Base-by-base conservation (phyloP, 2,888 invertebrate genomes). In the Coremacera marginata region DNA sequence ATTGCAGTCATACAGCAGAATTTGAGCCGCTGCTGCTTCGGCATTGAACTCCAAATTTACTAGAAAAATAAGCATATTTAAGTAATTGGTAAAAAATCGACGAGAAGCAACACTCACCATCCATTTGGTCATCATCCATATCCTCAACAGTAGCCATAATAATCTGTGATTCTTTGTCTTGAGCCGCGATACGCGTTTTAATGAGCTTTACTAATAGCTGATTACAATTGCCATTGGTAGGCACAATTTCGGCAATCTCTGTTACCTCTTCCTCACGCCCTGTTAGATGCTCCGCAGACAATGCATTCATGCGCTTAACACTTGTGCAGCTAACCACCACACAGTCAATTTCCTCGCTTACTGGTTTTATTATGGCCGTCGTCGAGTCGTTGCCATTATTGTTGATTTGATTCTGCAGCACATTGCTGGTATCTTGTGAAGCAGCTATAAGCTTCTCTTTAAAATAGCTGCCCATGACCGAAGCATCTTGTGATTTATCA, bases 221-320 rank as follows among this genome's bases (percentile, higher is more conserved):
- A 79, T 91, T 91, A 79, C 93, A 93, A 85, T 94, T 84, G 0
- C 84, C 94, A 80, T 92, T 92, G 0, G 94, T 94, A 0, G 94
- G 93, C 77, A 94, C 85, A 62, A 95, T 91, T 82, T 93, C 93
- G 0, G 92, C 83, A 55, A 89, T 89, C 77, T 88, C 87, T 0
- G 86, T 82, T 19, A 87, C 81, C 73, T 87, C 86, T 27, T 84
- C 79, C 7, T 82, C 82, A 77, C 82, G 0, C 79, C 80, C 67
- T 5, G 62, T n/a, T 11, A 37, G 27, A 19, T 11, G 67, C 37
- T 78, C 78, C 7, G 72, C 75, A 34, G 82, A 80, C 70, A 87
- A 70, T 0, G 86, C 84, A 75, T 86, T 88, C 84, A 86, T 84
- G 0, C 87, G 85, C 9, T 87, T 87, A 1, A 87, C 86, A 77